These are phyloP conservation scores for Odontophorus gujanensis DNA, from an alignment of 2,113 vertebrate genomes.

Conservation along the genomic window DNA sequence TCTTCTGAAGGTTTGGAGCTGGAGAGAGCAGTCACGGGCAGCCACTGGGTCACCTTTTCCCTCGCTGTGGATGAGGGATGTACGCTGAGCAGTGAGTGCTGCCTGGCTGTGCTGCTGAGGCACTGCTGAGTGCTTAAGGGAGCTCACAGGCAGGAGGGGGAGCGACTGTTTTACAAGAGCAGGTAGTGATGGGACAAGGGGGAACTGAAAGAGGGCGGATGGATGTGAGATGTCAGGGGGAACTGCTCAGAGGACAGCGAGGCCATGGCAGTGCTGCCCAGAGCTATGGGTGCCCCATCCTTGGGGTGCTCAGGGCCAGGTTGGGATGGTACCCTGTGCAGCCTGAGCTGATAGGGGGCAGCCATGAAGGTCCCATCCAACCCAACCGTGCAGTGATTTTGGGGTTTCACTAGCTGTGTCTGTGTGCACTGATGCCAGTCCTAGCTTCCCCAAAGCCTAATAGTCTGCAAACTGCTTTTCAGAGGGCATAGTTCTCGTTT, in stretches of 20 bases:
- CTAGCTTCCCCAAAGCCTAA: accelerated
- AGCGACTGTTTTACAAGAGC: no score
- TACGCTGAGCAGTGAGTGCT: not conserved
- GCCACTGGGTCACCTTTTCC: not conserved
- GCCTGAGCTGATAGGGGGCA: not conserved
- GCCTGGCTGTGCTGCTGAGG: not conserved
- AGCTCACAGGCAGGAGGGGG: no score
- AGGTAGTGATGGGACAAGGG: no score
- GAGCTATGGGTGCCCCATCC: not conserved
- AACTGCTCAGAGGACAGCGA: no score
- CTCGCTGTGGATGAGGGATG: not conserved
- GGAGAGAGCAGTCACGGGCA: not conserved
- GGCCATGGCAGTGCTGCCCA: not conserved
- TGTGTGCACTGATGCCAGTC: accelerated
- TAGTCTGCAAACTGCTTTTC: not conserved
- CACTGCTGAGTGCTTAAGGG: no score
- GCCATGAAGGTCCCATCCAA: not conserved
- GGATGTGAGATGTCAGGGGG: no score
- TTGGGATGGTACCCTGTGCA: not conserved
- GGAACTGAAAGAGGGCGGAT: no score
- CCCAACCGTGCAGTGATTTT: not conserved
- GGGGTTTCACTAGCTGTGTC: not conserved
- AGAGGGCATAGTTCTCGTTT: not conserved
- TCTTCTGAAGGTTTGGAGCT: not conserved
- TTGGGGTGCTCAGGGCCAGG: not conserved